Percentiles rank a stretch among this genome's conserved stretches.
Evolutionary conservation across 2,888 invertebrate genomes (phyloP).

Genomic region (Lymantria dispar): DNA sequence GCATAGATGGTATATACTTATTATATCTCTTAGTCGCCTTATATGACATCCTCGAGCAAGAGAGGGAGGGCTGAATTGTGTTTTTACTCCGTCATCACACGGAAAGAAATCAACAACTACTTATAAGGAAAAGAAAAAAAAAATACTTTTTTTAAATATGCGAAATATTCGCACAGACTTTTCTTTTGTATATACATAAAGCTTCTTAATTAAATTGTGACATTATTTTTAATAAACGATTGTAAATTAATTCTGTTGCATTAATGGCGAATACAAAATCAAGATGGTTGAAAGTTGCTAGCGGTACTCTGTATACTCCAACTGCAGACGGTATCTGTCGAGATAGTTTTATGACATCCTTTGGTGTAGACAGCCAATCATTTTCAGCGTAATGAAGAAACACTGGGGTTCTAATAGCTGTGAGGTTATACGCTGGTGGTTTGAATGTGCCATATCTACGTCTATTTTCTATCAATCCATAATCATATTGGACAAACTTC

Average conservation of each 20-base stretch:
- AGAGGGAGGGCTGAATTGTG: too few species aligned
- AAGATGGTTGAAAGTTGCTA: constrained; percentile 77
- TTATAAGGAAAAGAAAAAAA: too few species aligned
- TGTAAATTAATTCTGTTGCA: constrained; percentile 82
- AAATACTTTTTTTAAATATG: too few species aligned
- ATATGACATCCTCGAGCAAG: too few species aligned
- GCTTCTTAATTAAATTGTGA: constrained; percentile 45
- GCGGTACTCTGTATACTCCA: constrained; percentile 71
- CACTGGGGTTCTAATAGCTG: constrained; percentile 67
- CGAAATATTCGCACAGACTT: too few species aligned
- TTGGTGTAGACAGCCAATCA: constrained; percentile 74
- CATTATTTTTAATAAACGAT: constrained; percentile 73
- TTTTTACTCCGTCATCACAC: too few species aligned
- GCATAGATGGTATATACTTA: too few species aligned
- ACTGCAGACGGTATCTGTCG: constrained; percentile 61
- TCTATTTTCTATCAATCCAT: constrained; percentile 67
- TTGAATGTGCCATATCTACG: constrained; percentile 66
- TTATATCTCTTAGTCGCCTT: too few species aligned
- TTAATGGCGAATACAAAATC: constrained; percentile 83
- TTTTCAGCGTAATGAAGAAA: constrained; percentile 77
- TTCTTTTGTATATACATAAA: background rate
- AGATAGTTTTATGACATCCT: constrained; percentile 68
- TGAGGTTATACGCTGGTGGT: constrained; percentile 77
- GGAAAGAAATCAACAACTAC: too few species aligned
- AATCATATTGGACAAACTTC: constrained; percentile 77